Evolutionary conservation across 2,113 vertebrate species (phyloP).

Genomic region (Cyanoliseus patagonus): DNA sequence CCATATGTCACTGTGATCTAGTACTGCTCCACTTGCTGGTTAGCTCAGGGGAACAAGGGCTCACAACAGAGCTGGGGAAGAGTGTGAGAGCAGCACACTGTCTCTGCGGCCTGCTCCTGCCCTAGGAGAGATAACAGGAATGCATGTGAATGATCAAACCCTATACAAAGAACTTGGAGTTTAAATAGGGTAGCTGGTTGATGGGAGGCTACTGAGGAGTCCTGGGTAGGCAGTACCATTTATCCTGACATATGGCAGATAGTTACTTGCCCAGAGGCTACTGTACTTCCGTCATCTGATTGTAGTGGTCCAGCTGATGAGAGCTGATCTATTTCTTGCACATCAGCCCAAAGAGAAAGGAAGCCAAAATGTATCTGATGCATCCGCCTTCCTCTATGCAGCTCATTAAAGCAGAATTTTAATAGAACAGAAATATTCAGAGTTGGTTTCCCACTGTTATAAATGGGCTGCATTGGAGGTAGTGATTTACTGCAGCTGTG

Average conservation of each 20-base stretch:
- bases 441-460: background rate
- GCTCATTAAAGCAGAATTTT: background rate
- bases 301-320: background rate
- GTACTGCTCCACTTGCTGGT: background rate
- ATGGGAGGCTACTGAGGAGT: background rate
- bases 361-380: background rate
- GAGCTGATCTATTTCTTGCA: background rate
- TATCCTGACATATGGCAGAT: fast-evolving
- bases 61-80: background rate
- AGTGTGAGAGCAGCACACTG: fast-evolving
- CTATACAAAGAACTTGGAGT: background rate
- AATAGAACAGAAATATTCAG: background rate
- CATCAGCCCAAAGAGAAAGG: background rate
- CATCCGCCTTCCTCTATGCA: background rate
- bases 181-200: background rate
- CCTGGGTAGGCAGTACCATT: fast-evolving
- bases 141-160: background rate
- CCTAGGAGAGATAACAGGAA: background rate
- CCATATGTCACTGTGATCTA: fast-evolving
- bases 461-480: background rate
- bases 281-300: background rate
- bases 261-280: background rate
- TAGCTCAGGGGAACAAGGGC: background rate
- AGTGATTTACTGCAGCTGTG: background rate
- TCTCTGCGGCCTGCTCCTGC: background rate